Conservation (phyloP, 1,140 invertebrate species). For the Rhynchophorus ferrugineus region DNA sequence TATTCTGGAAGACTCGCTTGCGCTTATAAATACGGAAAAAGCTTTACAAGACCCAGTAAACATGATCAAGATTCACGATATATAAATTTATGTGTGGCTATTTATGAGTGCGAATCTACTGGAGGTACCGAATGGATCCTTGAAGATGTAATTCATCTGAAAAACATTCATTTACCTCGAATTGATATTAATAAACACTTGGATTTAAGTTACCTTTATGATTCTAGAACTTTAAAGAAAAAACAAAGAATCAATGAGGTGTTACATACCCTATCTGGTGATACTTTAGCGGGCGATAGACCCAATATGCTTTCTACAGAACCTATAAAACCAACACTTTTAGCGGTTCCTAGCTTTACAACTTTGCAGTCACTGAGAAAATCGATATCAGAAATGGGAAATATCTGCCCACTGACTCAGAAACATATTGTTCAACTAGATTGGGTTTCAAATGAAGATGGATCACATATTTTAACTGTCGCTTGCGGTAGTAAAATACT, state of each 20-base stretch:
- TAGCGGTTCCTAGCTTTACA: slow-evolving; percentile 88
- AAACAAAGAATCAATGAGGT: slow-evolving; percentile 69
- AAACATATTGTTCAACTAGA: slow-evolving; percentile 90
- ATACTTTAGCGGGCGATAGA: too few species aligned
- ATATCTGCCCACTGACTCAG: slow-evolving; percentile 79
- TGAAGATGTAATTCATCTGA: slow-evolving; percentile 92
- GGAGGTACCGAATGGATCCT: slow-evolving; percentile 97
- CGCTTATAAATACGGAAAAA: slow-evolving; percentile 87
- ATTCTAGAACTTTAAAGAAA: slow-evolving; percentile 70
- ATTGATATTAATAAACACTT: slow-evolving; percentile 71
- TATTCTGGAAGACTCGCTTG: slow-evolving; percentile 95
- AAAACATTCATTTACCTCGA: slow-evolving; percentile 77
- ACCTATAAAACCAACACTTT: slow-evolving; percentile 61
- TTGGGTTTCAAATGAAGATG: slow-evolving; percentile 99
- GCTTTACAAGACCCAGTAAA: slow-evolving; percentile 72
- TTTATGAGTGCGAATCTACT: slow-evolving; percentile 98
- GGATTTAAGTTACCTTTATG: slow-evolving; percentile 75
- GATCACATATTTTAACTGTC: slow-evolving; percentile 94
- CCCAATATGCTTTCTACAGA: slow-evolving; percentile 52
- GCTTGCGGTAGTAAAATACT: slow-evolving; percentile 89
- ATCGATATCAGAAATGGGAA: slow-evolving; percentile 84
- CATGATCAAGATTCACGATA: slow-evolving; percentile 74
- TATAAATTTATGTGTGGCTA: slow-evolving; percentile 91
- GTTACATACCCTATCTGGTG: slow-evolving; percentile 50
- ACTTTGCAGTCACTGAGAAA: slow-evolving; percentile 82